Base-by-base conservation (phyloP, 2,888 invertebrate species). In the Argyra leucocephala region DNA sequence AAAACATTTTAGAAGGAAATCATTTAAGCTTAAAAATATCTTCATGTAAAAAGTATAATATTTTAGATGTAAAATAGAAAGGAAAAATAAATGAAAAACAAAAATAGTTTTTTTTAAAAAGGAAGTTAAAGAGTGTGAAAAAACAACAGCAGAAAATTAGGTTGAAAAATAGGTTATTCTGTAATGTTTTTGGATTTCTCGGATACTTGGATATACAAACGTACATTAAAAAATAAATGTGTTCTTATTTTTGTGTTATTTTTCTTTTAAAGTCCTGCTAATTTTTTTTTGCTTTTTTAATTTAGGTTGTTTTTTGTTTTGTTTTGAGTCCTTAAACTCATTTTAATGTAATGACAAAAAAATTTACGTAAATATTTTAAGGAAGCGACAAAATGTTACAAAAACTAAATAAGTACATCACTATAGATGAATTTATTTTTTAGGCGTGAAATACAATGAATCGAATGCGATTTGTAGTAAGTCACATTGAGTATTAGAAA, bases 121-220 rank as follows among this genome's bases (percentile, higher is more conserved):
- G 48, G 48, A 48, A 48, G 48, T 48, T 48, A 48, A 48, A n/a
- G 5, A 48, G 48, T 48, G 48, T 48, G 18, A 48, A 48, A 48
- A 48, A 48, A 48, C 18, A 48, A 48, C 18, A 48, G 48, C 18
- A 48, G 48, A 48, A 48, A 48, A 48, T 48, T 48, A 48, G 48
- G 48, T 48, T 48, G 48, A 48, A 48, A 48, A 48, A 48, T 48
- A 48, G 48, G 48, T 48, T 48, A 48, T 18, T 48, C 48, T 48
- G 18, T 18, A 48, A 48, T 48, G 48, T 48, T 48, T 48, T 18
- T 48, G 48, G 48, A 48, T 10, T 48, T 48, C 48, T 48, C 18
- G 48, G n/a, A n/a, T 15, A 48, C 9, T 31, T 31, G 3, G 5
- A 31, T 3, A 31, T 31, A 31, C 7, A 10, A 31, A 31, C 3